phyloP scores from a whole-genome alignment of 2,888 invertebrate genomes.

The Dromius quadrimaculatus region DNA sequence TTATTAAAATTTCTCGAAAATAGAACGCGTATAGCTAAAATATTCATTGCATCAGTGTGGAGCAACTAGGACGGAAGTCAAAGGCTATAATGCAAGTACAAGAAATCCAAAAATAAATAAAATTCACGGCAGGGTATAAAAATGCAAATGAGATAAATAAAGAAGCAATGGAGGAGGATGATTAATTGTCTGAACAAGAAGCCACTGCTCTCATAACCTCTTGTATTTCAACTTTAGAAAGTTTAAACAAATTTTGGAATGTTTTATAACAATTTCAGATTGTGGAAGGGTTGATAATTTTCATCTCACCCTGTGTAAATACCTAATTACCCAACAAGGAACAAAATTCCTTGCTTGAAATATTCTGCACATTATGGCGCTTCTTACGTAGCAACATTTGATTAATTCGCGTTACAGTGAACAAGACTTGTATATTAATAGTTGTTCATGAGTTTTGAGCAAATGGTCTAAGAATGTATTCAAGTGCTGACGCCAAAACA shows the following conservation, averaged over 20 bases:
- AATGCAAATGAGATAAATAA: conserved; percentile 50
- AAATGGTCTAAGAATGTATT: conserved; percentile 49
- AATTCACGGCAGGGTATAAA: conserved; percentile 37
- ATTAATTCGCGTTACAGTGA: conserved; percentile 35
- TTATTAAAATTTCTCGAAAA: conserved; percentile 25
- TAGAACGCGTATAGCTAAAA: conserved; percentile 24
- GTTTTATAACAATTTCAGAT: too few relatives aligned
- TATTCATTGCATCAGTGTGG: conserved; percentile 27
- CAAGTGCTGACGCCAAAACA: conserved; percentile 42
- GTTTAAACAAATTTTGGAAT: too few relatives aligned
- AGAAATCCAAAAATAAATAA: conserved; percentile 32
- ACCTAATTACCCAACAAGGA: not conserved
- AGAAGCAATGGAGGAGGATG: conserved; percentile 38
- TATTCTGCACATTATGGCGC: conserved; percentile 16
- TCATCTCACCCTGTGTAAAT: too few relatives aligned
- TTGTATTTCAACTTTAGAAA: too few relatives aligned
- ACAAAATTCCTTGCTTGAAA: conserved; percentile 21
- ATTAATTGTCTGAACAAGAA: conserved; percentile 35
- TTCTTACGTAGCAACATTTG: conserved; percentile 29
- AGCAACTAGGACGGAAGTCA: conserved; percentile 27
- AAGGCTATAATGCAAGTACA: conserved; percentile 28
- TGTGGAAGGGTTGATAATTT: too few relatives aligned
- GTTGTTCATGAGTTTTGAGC: conserved; percentile 46
- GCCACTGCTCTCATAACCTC: too few relatives aligned
- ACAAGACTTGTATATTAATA: conserved; percentile 49